These are phyloP conservation scores for Lepidocyrtoides sp. DNA, from an alignment of 2,888 invertebrate genomes.

Conservation along the genomic window DNA sequence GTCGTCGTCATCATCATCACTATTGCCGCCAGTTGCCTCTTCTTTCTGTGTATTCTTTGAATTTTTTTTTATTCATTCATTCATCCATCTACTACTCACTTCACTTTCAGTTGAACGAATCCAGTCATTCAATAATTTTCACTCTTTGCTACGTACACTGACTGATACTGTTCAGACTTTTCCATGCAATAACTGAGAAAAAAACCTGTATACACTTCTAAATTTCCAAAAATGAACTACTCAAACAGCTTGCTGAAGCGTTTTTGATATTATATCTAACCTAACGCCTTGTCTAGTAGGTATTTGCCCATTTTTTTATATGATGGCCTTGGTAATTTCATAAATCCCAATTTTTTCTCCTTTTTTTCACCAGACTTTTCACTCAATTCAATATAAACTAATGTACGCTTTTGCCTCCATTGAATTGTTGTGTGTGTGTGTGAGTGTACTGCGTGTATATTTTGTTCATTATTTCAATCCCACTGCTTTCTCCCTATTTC, in stretches of 20 bases:
- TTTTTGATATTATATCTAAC: not conserved
- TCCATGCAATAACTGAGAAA: not conserved
- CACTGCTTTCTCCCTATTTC: no score
- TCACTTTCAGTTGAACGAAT: not conserved
- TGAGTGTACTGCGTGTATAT: not conserved
- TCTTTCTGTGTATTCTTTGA: no score
- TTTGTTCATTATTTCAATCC: no score
- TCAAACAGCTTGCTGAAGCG: not conserved
- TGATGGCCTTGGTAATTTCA: slow-evolving; percentile 56
- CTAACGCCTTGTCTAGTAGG: not conserved
- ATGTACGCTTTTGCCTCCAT: no score
- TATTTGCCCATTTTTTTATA: not conserved
- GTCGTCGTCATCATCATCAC: no score
- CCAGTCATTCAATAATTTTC: slow-evolving; percentile 58
- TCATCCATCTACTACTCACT: not conserved
- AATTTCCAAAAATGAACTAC: not conserved
- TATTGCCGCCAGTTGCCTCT: no score
- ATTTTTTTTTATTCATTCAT: no score
- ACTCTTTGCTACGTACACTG: slow-evolving; percentile 54
- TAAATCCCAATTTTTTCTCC: slow-evolving; percentile 53
- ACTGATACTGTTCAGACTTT: no score
- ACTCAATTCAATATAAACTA: not conserved
- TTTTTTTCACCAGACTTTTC: slow-evolving; percentile 2
- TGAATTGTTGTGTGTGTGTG: no score
- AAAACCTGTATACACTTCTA: not conserved